Conservation (phyloP, 2,113 vertebrate genomes). For the Muscicapa adusta region DNA sequence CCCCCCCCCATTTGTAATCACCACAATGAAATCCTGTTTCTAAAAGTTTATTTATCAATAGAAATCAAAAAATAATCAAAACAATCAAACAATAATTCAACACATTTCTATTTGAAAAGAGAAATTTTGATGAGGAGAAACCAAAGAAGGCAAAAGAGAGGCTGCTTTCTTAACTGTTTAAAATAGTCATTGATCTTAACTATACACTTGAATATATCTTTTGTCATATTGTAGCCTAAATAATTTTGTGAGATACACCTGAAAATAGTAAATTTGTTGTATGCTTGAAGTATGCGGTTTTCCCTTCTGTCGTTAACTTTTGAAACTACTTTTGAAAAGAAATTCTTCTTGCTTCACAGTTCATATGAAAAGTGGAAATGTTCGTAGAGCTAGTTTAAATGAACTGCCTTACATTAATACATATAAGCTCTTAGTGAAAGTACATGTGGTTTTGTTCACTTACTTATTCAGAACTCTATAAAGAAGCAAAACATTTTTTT, state of each 20-base stretch:
- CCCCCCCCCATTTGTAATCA: background rate
- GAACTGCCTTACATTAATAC: background rate
- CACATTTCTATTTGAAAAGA: background rate
- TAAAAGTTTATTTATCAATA: background rate
- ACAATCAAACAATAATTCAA: background rate
- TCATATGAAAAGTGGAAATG: background rate
- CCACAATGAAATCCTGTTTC: background rate
- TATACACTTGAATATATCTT: fast-evolving
- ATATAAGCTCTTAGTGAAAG: background rate
- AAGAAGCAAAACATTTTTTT: background rate
- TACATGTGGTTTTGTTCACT: background rate
- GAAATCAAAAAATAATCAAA: background rate
- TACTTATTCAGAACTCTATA: background rate
- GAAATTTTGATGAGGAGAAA: background rate
- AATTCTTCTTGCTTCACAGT: background rate
- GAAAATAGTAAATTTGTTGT: background rate
- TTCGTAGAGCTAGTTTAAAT: background rate
- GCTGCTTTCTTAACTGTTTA: background rate
- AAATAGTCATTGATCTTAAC: background rate
- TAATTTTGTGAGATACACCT: background rate
- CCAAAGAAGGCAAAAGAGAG: background rate
- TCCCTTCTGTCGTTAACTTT: background rate
- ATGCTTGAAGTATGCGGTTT: background rate
- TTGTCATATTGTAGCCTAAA: background rate
- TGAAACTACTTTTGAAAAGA: background rate